A percentile compares a stretch with the other conserved stretches of the same genome.
Conservation (phyloP, 2,113 vertebrate genomes). For the Pseudorasbora parva region DNA sequence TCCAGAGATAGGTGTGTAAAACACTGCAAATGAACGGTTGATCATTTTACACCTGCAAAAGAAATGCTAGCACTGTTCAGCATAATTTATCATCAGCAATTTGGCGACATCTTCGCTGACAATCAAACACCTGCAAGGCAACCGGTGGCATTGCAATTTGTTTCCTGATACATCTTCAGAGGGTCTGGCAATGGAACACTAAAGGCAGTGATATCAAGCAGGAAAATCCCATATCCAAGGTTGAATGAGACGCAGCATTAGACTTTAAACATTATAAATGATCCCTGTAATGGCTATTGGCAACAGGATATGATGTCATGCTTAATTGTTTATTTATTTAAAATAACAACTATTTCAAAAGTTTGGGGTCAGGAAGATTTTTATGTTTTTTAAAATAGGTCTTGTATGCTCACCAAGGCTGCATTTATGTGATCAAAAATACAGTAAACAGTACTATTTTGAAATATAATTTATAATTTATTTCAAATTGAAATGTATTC, state of each 20-base stretch:
- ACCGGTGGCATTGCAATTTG: constrained; percentile 2
- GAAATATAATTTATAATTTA: not conserved
- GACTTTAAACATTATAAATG: not conserved
- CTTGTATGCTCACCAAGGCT: not conserved
- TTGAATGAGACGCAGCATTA: not conserved
- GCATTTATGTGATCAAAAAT: not conserved
- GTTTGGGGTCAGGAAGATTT: not conserved
- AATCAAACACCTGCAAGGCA: constrained; percentile 9
- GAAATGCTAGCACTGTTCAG: not conserved
- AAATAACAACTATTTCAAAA: not conserved
- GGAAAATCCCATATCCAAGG: not conserved
- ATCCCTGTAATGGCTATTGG: too few species aligned
- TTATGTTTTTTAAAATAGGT: not conserved
- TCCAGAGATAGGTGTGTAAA: constrained; percentile 1
- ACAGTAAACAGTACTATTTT: not conserved
- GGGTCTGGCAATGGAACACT: not conserved
- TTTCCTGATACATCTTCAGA: not conserved
- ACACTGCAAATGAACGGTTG: not conserved
- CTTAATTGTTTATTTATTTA: not conserved
- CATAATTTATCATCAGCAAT: not conserved
- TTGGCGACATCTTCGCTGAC: constrained; percentile 7
- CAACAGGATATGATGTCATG: too few species aligned
- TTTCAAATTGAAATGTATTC: not conserved
- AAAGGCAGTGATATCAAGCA: not conserved
- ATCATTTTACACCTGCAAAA: not conserved